These are phyloP conservation scores for Achatina immaculata DNA, from an alignment of 1,140 invertebrate genomes.

Conservation along the genomic window DNA sequence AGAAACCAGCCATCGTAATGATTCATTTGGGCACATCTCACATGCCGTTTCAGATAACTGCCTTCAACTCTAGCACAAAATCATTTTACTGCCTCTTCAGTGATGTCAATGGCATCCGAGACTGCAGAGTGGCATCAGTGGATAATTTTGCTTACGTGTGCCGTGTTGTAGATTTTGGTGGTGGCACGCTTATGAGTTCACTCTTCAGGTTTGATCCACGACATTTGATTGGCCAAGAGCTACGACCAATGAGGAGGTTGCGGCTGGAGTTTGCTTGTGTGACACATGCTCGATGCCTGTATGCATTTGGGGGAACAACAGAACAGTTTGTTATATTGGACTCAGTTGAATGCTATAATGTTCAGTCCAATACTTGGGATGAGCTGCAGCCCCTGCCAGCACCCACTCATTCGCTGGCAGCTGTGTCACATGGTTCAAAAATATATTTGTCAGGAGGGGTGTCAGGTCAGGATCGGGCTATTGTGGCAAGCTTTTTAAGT, in stretches of 20 bases:
- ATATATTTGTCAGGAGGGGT: constrained; percentile 69
- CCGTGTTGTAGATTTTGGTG: constrained; percentile 68
- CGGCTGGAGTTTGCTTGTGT: constrained; percentile 66
- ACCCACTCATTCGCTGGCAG: constrained; percentile 66
- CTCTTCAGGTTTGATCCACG: constrained; percentile 68
- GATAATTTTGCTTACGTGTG: constrained; percentile 69
- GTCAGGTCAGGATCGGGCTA: constrained; percentile 59
- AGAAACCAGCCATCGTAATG: constrained; percentile 58
- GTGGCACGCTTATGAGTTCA: constrained; percentile 67
- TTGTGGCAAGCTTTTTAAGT: constrained; percentile 61
- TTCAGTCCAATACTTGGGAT: constrained; percentile 82
- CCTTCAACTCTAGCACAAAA: constrained; percentile 60
- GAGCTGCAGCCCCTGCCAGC: constrained; percentile 80
- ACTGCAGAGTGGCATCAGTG: constrained; percentile 62
- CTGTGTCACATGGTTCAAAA: constrained; percentile 50
- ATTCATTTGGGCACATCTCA: constrained; percentile 65
- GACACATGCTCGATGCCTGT: constrained; percentile 84
- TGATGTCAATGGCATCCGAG: constrained; percentile 66
- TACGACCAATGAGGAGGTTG: constrained; percentile 63
- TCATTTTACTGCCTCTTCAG: constrained; percentile 64
- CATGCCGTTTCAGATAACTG: constrained; percentile 68
- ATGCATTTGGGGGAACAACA: constrained; percentile 93
- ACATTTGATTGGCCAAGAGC: constrained; percentile 64
- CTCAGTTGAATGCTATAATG: constrained; percentile 86
- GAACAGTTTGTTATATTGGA: constrained; percentile 89